Percentiles rank a stretch among this genome's conserved stretches.
Conservation (phyloP, 2,797 vertebrate species). For the Nyctibius grandis region DNA sequence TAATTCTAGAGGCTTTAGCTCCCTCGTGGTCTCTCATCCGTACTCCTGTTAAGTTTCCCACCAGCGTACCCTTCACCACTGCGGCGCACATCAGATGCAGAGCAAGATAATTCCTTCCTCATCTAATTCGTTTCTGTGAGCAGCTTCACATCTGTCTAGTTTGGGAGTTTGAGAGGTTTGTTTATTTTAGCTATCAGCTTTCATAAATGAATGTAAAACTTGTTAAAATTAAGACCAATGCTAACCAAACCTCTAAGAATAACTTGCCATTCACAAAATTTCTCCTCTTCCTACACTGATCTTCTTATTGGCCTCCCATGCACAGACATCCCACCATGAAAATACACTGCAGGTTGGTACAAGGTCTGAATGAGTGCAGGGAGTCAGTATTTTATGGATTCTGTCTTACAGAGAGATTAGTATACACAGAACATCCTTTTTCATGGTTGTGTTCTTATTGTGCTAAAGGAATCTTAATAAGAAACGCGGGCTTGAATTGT, state of each 20-base stretch:
- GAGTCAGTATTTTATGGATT: not conserved
- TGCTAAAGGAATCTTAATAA: not conserved
- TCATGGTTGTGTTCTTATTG: not conserved
- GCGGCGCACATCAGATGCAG: not conserved
- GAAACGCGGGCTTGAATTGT: not conserved
- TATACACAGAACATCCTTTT: not conserved
- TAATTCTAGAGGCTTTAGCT: not conserved
- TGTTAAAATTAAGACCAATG: not conserved
- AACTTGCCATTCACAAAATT: not conserved
- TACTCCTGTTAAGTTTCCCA: not conserved
- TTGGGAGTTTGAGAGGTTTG: not conserved
- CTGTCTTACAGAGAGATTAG: not conserved
- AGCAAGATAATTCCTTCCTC: not conserved
- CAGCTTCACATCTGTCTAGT: not conserved
- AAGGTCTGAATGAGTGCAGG: not conserved
- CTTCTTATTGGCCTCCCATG: not conserved
- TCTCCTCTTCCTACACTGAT: not conserved
- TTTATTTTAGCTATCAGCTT: not conserved
- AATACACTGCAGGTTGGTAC: not conserved
- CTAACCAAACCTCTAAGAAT: not conserved
- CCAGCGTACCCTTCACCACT: not conserved
- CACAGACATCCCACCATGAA: not conserved
- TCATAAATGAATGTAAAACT: not conserved
- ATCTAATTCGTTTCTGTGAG: not conserved
- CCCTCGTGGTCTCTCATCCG: not conserved